These are phyloP conservation scores for Drosophila subquinaria DNA, from an alignment of 2,888 invertebrate species.

Conservation along the genomic window DNA sequence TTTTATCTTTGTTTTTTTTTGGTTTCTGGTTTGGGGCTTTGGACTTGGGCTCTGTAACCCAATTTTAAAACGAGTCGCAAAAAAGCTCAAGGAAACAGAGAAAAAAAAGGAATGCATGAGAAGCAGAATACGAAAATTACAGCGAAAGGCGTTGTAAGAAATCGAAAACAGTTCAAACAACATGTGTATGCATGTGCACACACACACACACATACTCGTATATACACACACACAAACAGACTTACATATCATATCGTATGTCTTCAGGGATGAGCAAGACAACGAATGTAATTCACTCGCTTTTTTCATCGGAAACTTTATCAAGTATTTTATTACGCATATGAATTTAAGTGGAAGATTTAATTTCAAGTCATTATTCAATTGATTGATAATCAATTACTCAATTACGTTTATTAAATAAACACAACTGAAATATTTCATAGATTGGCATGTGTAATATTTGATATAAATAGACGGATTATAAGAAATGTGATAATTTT, in stretches of 20 bases:
- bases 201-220: no score
- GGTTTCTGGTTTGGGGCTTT: slow-evolving; percentile 55
- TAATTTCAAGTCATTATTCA: slow-evolving; percentile 14
- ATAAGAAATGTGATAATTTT: slow-evolving; percentile 44
- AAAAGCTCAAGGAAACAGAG: slow-evolving; percentile 26
- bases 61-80: slow-evolving; percentile 73
- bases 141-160: slow-evolving; percentile 69
- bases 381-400: slow-evolving; percentile 14
- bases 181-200: slow-evolving; percentile 48
- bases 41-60: slow-evolving; percentile 71
- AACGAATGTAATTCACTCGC: slow-evolving; percentile 23
- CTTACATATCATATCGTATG: neutral
- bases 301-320: slow-evolving; percentile 2
- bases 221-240: no score
- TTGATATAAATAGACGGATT: slow-evolving; percentile 12
- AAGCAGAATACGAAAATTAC: slow-evolving; percentile 74
- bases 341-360: neutral
- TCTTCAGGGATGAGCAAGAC: slow-evolving; percentile 25
- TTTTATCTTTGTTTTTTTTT: slow-evolving; percentile 39
- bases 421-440: neutral
- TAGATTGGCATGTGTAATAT: slow-evolving; percentile 9
- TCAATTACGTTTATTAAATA: neutral
- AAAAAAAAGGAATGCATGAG: slow-evolving; percentile 43
- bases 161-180: slow-evolving; percentile 76
- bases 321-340: slow-evolving; percentile 14